Percentiles rank a stretch among this genome's conserved stretches.
These are phyloP conservation scores for zebrafish (Danio rerio) DNA, from an alignment of 2,113 vertebrate genomes.

Conservation along the genomic window GRCz12tu NC_133195.1:36275501-36276000, in stretches of 20 bases:
- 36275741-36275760: background rate
- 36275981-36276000: too few species aligned
- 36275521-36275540: slow-evolving; percentile 46
- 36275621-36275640: slow-evolving; percentile 2
- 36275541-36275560: slow-evolving; percentile 9
- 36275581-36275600: slow-evolving; percentile 15
- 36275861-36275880: too few species aligned
- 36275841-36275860: too few species aligned
- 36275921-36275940: too few species aligned
- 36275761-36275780: background rate
- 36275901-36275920: too few species aligned
- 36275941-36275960: too few species aligned
- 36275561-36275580: slow-evolving; percentile 28
- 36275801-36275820: background rate
- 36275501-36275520: background rate
- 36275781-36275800: background rate
- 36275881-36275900: too few species aligned
- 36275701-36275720: background rate
- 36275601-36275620: slow-evolving; percentile 4
- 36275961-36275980: too few species aligned
- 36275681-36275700: background rate
- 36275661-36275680: background rate
- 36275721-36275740: slow-evolving; percentile 33
- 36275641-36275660: background rate
- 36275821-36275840: too few species aligned